Evolutionary conservation across 2,113 vertebrate genomes (phyloP).

Genomic region (Rana temporaria): DNA sequence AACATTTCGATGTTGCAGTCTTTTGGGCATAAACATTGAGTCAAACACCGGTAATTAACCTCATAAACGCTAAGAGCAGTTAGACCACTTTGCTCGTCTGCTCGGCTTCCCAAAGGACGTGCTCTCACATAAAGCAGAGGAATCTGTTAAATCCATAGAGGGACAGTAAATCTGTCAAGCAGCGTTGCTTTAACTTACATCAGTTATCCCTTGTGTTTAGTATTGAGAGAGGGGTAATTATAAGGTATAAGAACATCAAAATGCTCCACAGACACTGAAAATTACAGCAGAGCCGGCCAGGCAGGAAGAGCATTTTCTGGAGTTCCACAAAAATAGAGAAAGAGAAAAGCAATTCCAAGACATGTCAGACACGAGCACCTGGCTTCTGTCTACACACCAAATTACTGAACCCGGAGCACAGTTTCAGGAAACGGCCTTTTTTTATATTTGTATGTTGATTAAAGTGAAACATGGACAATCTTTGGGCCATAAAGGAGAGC

Average conservation of each 20-base stretch:
- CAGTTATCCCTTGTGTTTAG: not conserved
- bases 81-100: not conserved
- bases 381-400: not conserved
- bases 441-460: no score
- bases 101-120: not conserved
- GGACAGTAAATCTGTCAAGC: constrained; percentile 6
- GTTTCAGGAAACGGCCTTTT: not conserved
- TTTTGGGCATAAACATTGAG: not conserved
- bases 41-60: not conserved
- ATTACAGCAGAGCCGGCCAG: constrained; percentile 7
- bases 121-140: not conserved
- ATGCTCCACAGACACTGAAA: not conserved
- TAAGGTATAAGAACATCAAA: constrained; percentile 25
- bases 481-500: no score
- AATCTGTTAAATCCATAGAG: constrained; percentile 1
- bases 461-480: no score
- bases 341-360: not conserved
- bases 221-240: constrained; percentile 20
- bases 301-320: not conserved
- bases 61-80: not conserved
- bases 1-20: not conserved
- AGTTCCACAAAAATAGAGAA: not conserved
- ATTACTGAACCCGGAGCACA: not conserved
- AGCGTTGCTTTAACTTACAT: not conserved
- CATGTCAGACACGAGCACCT: not conserved